Evolutionary conservation across 1,140 invertebrate species (phyloP).

Genomic region (Bombus breviceps): DNA sequence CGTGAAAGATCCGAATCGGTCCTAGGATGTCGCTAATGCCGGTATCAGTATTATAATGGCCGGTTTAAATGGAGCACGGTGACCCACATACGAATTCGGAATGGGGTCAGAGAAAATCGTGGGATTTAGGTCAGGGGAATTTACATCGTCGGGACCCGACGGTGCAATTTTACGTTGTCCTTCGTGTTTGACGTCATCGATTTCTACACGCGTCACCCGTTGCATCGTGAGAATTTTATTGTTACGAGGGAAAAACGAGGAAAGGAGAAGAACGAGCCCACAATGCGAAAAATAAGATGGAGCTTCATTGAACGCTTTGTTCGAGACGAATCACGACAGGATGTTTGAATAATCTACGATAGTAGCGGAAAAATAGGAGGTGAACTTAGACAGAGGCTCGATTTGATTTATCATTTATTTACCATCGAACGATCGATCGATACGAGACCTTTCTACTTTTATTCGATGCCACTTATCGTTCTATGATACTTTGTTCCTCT

Average conservation of each 20-base stretch:
- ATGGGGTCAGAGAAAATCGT: slow-evolving; percentile 34
- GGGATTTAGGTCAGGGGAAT: slow-evolving; percentile 40
- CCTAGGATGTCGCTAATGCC: neutral
- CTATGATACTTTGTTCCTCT: neutral
- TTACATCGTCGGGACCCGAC: slow-evolving; percentile 16
- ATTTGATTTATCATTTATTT: slow-evolving; percentile 30
- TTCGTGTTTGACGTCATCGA: slow-evolving; percentile 40
- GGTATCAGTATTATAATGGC: neutral
- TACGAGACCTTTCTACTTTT: neutral
- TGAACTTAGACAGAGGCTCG: neutral
- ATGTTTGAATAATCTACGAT: slow-evolving; percentile 3
- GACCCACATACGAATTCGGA: slow-evolving; percentile 31
- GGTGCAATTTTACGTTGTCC: slow-evolving; percentile 28
- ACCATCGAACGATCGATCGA: slow-evolving; percentile 9
- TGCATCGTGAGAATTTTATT: slow-evolving; percentile 10
- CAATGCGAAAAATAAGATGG: neutral
- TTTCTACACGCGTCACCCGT: slow-evolving; percentile 14
- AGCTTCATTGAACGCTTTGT: neutral
- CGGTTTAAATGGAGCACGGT: slow-evolving; percentile 10
- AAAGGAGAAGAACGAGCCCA: no score
- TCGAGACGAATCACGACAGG: neutral
- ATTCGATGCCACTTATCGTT: neutral
- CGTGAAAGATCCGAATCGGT: neutral
- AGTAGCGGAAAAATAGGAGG: neutral
- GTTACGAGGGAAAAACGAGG: neutral